Percentiles rank a stretch among this genome's conserved stretches.
phyloP scores from a whole-genome alignment of 2,888 invertebrate genomes.

The Drosophila vallismaia region DNA sequence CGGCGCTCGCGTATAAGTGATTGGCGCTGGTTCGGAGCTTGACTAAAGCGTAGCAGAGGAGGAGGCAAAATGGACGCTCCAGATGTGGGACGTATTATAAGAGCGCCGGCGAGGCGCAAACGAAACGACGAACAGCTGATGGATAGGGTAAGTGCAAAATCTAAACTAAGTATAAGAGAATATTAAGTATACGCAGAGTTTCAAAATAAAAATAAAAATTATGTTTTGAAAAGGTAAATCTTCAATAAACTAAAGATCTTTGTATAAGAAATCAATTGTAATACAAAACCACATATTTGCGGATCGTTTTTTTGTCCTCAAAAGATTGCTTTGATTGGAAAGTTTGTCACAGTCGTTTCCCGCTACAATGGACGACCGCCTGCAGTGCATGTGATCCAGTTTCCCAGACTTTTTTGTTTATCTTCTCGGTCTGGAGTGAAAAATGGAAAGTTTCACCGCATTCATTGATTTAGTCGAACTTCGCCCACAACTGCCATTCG shows the following conservation, averaged over 20 bases:
- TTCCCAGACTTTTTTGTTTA: slow-evolving; percentile 48
- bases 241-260: no score
- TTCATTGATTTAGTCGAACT: slow-evolving; percentile 27
- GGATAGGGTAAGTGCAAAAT: slow-evolving; percentile 88
- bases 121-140: slow-evolving; percentile 91
- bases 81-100: slow-evolving; percentile 86
- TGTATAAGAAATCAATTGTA: background rate
- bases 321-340: slow-evolving; percentile 14
- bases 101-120: slow-evolving; percentile 91
- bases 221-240: no score
- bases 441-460: slow-evolving; percentile 68
- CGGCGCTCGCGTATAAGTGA: slow-evolving; percentile 42
- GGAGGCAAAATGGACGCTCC: slow-evolving; percentile 68
- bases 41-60: slow-evolving; percentile 24
- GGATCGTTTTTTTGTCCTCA: slow-evolving; percentile 4
- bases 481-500: slow-evolving; percentile 39
- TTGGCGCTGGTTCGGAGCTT: slow-evolving; percentile 47
- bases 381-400: slow-evolving; percentile 66
- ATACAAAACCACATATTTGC: background rate
- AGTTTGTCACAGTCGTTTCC: slow-evolving; percentile 27
- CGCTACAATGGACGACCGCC: slow-evolving; percentile 52
- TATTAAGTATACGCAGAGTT: background rate
- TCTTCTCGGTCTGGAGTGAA: slow-evolving; percentile 40
- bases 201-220: background rate
- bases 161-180: background rate